These are phyloP conservation scores for Geococcyx californianus DNA, from an alignment of 2,113 vertebrate genomes.

Conservation along the genomic window DNA sequence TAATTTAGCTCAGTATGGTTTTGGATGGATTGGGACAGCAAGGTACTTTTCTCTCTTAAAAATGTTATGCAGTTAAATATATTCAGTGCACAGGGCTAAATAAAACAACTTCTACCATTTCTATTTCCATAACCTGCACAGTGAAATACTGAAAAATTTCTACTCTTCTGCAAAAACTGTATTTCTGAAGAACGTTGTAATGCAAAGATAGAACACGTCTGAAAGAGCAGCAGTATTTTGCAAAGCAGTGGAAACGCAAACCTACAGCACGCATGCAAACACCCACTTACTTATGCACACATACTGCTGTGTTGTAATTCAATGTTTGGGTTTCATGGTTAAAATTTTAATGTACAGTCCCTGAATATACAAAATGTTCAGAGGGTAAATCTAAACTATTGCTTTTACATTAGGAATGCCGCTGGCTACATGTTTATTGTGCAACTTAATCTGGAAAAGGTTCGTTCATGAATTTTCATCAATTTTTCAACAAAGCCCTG, in stretches of 20 bases:
- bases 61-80: neutral
- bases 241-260: neutral
- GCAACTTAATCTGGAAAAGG: conserved; percentile 26
- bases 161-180: neutral
- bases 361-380: neutral
- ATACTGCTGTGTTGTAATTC: neutral
- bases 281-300: neutral
- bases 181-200: rapidly evolving
- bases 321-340: neutral
- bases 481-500: conserved; percentile 64
- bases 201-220: neutral
- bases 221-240: neutral
- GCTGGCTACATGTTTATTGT: conserved; percentile 15
- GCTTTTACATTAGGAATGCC: neutral
- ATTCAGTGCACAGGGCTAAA: neutral
- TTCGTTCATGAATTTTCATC: conserved; percentile 73
- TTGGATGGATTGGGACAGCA: neutral
- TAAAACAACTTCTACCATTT: neutral
- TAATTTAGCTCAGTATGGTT: neutral
- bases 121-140: rapidly evolving
- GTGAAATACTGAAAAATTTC: neutral
- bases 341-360: neutral
- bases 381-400: neutral
- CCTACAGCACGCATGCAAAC: rapidly evolving
- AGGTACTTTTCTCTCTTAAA: neutral